These are phyloP conservation scores for Mus caroli DNA, from an alignment of 2,797 vertebrate species.

Conservation along the genomic window DNA sequence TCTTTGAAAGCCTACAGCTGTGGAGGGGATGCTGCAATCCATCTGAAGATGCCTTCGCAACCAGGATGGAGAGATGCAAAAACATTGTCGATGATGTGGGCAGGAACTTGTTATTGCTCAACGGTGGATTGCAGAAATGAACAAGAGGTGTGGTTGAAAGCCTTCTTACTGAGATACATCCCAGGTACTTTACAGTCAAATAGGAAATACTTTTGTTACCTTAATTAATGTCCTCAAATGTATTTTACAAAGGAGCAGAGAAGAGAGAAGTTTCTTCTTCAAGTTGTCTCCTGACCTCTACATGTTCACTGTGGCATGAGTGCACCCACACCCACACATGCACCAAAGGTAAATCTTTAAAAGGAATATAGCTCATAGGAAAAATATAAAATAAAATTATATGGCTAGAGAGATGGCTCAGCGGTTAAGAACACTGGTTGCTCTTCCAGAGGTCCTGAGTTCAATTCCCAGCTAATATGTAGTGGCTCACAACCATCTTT, in stretches of 20 bases:
- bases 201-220: neutral
- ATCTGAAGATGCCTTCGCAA: neutral
- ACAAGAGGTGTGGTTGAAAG: neutral
- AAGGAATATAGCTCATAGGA: neutral
- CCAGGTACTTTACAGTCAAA: neutral
- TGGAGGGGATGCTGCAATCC: neutral
- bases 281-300: neutral
- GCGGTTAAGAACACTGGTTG: neutral
- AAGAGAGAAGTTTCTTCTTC: neutral
- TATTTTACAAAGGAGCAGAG: conserved; percentile 29
- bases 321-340: neutral
- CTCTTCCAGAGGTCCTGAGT: neutral
- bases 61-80: neutral
- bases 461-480: neutral
- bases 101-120: neutral
- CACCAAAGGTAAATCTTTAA: neutral
- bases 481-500: neutral
- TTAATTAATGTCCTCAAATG: neutral
- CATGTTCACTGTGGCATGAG: neutral
- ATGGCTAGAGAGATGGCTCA: neutral
- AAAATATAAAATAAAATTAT: neutral
- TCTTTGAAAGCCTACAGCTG: neutral
- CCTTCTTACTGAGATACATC: neutral
- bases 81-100: neutral
- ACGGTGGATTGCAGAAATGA: neutral